Evolutionary conservation across 2,113 vertebrate genomes (phyloP).

Genomic region (Catharus minimus): DNA sequence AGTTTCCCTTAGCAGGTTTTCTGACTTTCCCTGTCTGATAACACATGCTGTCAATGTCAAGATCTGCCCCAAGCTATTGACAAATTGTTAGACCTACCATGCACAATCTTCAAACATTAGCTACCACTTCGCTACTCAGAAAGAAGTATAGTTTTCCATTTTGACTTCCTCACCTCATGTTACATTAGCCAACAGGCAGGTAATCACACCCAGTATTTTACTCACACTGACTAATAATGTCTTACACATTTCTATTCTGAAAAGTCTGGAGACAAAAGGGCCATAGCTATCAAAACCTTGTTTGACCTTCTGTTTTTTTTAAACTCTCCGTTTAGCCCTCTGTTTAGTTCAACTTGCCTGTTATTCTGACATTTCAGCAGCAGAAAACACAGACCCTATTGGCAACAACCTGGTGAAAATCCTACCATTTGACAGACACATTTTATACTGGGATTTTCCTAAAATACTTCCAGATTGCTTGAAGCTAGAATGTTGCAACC

Average conservation of each 20-base stretch:
- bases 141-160: background rate
- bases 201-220: background rate
- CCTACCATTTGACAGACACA: background rate
- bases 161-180: background rate
- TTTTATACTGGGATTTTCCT: background rate
- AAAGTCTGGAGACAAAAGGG: background rate
- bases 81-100: background rate
- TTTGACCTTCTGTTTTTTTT: background rate
- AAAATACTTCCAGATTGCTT: slow-evolving; percentile 6
- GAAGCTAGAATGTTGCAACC: background rate
- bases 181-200: background rate
- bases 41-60: background rate
- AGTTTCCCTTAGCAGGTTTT: background rate
- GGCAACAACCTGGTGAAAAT: background rate
- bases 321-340: background rate
- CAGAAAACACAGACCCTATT: background rate
- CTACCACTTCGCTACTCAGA: background rate
- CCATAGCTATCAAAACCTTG: background rate
- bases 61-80: background rate
- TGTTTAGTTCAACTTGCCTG: rapidly evolving
- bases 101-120: background rate
- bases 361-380: background rate
- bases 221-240: background rate
- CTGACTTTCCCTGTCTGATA: background rate
- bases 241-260: background rate